Evolutionary conservation across 2,888 invertebrate genomes (phyloP).

Genomic region (Pterobdella sp.): DNA sequence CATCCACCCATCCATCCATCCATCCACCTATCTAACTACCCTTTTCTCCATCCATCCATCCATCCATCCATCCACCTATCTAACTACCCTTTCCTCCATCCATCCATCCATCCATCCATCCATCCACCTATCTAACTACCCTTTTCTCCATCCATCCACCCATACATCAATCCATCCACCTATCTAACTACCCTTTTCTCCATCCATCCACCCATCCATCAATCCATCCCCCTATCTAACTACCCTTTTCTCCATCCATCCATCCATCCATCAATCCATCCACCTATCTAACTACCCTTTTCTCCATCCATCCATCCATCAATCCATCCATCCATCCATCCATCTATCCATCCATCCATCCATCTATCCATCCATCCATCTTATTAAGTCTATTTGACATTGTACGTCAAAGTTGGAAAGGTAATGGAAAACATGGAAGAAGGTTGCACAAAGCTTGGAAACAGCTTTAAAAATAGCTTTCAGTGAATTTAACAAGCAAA

Average conservation of each 20-base stretch:
- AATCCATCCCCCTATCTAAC: too few relatives aligned
- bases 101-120: conserved; percentile 6
- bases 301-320: conserved; percentile 17
- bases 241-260: conserved; percentile 8
- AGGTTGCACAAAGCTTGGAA: too few relatives aligned
- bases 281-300: too few relatives aligned
- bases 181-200: too few relatives aligned
- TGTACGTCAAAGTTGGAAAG: too few relatives aligned
- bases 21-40: too few relatives aligned
- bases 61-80: conserved; percentile 4
- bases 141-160: too few relatives aligned
- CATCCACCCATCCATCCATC: conserved; percentile 13
- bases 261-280: conserved; percentile 8
- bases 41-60: not conserved
- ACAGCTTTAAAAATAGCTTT: too few relatives aligned
- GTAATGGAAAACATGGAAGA: too few relatives aligned
- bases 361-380: conserved; percentile 8
- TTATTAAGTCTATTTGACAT: too few relatives aligned
- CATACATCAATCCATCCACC: not conserved
- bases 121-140: conserved; percentile 1
- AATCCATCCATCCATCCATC: conserved; percentile 10
- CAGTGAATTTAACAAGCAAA: too few relatives aligned
- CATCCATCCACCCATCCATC: conserved; percentile 4
- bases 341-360: not conserved
- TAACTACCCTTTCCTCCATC: too few relatives aligned